Conservation (phyloP, 2,797 vertebrate genomes). For the Phoeniculus purpureus region DNA sequence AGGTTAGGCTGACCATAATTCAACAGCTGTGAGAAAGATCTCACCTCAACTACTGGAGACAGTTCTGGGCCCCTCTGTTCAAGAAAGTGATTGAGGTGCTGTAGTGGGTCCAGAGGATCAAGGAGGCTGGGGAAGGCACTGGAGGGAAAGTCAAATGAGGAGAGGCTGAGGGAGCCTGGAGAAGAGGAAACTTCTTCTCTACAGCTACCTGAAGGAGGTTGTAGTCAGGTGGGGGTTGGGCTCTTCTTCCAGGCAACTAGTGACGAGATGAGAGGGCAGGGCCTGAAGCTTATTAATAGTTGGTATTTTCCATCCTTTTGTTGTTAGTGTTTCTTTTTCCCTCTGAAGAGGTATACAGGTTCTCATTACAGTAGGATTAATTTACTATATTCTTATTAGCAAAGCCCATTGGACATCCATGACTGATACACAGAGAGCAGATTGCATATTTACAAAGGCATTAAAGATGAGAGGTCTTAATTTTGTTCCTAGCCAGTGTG, state of each 20-base stretch:
- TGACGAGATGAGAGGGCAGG: too few species aligned
- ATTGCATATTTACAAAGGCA: slow-evolving; percentile 15
- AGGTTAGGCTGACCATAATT: background rate
- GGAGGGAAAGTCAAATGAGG: too few species aligned
- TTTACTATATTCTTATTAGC: background rate
- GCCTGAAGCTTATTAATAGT: background rate
- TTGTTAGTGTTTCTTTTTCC: background rate
- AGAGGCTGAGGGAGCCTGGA: too few species aligned
- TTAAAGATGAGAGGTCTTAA: slow-evolving; percentile 10
- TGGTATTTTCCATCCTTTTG: background rate
- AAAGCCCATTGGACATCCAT: background rate
- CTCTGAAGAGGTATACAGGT: background rate
- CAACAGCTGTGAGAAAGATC: background rate
- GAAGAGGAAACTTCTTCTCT: too few species aligned
- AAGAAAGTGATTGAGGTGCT: too few species aligned
- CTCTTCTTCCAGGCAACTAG: too few species aligned
- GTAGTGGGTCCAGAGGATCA: too few species aligned
- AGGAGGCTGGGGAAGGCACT: too few species aligned
- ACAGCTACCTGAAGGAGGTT: too few species aligned
- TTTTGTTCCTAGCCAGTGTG: background rate
- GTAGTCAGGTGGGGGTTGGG: too few species aligned
- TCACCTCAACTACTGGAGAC: too few species aligned
- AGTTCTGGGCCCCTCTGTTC: too few species aligned
- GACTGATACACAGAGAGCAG: background rate
- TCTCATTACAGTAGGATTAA: background rate